Evolutionary conservation across 2,888 invertebrate genomes (phyloP), one percentile per base, ranked within the genome.

Genomic region (Scrobipalpa costella): DNA sequence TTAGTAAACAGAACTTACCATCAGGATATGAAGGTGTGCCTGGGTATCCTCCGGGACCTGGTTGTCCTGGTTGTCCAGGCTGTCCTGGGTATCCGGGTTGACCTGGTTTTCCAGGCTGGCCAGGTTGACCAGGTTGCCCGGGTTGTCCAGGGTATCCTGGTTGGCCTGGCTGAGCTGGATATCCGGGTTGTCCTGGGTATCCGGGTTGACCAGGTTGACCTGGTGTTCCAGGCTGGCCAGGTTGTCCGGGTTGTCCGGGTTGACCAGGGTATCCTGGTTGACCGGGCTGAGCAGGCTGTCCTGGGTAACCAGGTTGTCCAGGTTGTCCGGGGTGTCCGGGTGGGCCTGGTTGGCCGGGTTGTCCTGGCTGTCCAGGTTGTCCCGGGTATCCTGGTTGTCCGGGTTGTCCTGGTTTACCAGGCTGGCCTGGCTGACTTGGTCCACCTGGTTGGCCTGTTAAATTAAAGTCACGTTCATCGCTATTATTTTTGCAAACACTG

Each of bases 231-330:
- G 70, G 69, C 0, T 66, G 57, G 5, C 74, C 70, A 15, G 69
- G 69, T 73, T 66, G 40, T 1, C 78, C 75, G 2, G 75, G 75
- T 0, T 68, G 13, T 0, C 76, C 79, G 36, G 76, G 75, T 7
- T 68, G 79, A 36, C 73, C 69, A 50, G 64, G 71, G 2, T 77
- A 65, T 34, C 74, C 73, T 57, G 60, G 64, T 27, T 64, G 64
- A 8, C 64, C 81, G 17, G 85, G 84, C 64, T 81, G 79, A 3
- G 86, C 85, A 13, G 82, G 81, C 73, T 83, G 77, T 36, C 85
- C 64, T 21, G 72, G 73, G 1, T 68, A 58, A 6, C 71, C 73
- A 0, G 74, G 69, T 8, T 66, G 19, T 0, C 73, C 71, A 36
- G 75, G 73, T 0, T 66, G 17, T 21, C 72, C 73, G 11, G 80